Base-by-base conservation (phyloP, 1,140 invertebrate species). In the Drosophila kohkoa region DNA sequence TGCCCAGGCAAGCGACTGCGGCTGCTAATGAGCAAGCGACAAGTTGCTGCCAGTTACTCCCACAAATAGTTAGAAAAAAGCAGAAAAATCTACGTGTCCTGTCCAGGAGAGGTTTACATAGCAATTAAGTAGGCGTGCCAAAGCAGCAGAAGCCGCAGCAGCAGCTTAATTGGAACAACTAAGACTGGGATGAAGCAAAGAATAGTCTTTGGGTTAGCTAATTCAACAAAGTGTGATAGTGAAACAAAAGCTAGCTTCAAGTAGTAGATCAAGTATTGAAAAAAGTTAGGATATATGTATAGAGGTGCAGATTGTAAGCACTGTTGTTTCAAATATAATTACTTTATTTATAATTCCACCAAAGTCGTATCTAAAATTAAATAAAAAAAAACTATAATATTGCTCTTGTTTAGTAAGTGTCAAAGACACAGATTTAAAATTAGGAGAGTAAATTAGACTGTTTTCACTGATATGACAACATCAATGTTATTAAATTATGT, bases 11-110 rank as follows among this genome's bases (percentile, higher is more conserved):
- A 32, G 32, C 11, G 16, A 49, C 54, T 83, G 43, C 20, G 72
- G 46, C 80, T 80, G 83, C 76, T 87, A 87, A 75, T 76, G 68
- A 76, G 62, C 74, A 64, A 41, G 55, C 57, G 71, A 48, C 69
- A 48, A 64, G 68, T 63, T 35, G 41, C 32, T 11, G 49, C 35
- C 69, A 45, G 32, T 11, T 25, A 72, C 13, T 72, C 10, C 20
- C n/a, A 13, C 30, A 25, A 35, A 13, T 30, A 62, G 48, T 32
- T 60, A 28, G 43, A 8, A 46, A 67, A 10, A 43, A 25, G 4
- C 20, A 25, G 35, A 10, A 16, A 11, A 28, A 62, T 8, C 32
- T 3, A 41, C 25, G 43, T 16, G 11, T 51, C 13, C 58, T 20
- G 28, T 38, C 13, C 57, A 52, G 58, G 11, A 66, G 7, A 35